Conservation (phyloP, 2,888 invertebrate genomes). For the Smittia sp. region DNA sequence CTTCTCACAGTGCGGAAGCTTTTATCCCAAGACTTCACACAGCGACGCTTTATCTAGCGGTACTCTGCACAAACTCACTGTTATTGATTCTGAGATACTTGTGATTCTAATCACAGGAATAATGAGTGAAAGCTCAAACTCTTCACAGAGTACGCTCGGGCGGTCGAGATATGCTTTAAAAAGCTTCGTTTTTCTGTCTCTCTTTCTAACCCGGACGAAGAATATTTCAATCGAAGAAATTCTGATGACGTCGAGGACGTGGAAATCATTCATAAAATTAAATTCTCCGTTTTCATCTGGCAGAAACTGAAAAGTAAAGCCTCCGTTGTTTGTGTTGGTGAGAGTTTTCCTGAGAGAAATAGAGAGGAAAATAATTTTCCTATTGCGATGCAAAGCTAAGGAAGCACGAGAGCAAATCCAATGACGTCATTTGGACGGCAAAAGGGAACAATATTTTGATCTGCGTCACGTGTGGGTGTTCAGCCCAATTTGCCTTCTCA, state of each 20-base stretch:
- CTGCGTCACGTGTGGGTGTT: slow-evolving; percentile 33
- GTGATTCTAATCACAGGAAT: no score
- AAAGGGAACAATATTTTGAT: not conserved
- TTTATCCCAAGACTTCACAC: not conserved
- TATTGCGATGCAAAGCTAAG: not conserved
- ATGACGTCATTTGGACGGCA: slow-evolving; percentile 16
- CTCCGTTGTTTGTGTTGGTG: not conserved
- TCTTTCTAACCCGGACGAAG: no score
- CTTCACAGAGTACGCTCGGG: no score
- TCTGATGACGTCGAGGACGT: slow-evolving; percentile 27
- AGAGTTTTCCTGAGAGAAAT: not conserved
- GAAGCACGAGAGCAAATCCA: not conserved
- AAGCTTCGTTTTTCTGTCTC: no score
- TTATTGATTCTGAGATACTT: no score
- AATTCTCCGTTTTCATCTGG: slow-evolving; percentile 10
- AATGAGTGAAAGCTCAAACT: no score
- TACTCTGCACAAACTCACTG: no score
- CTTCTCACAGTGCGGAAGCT: not conserved
- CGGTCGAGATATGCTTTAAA: no score
- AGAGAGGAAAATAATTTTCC: no score
- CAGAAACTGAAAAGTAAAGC: not conserved
- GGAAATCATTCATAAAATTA: slow-evolving; percentile 39
- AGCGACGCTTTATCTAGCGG: no score
- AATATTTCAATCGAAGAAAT: not conserved
- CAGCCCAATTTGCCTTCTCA: not conserved